Percentiles rank a stretch among this genome's conserved stretches.
These are phyloP conservation scores for Ceratitis capitata DNA, from an alignment of 1,140 invertebrate genomes.

Conservation along the genomic window DNA sequence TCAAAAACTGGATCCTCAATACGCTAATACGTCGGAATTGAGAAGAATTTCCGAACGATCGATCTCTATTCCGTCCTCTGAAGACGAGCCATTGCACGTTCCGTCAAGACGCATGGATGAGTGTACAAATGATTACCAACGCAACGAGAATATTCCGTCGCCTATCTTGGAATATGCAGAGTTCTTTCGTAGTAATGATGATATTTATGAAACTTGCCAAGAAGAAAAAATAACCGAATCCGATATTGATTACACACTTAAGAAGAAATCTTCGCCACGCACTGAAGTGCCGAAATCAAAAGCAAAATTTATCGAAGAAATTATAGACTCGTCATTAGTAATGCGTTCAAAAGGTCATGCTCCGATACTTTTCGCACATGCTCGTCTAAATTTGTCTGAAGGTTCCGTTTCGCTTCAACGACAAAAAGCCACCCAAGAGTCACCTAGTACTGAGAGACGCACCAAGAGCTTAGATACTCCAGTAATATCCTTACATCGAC, in stretches of 20 bases:
- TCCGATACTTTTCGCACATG: constrained; percentile 80
- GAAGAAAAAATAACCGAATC: constrained; percentile 59
- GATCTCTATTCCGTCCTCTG: constrained; percentile 76
- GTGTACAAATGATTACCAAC: constrained; percentile 71
- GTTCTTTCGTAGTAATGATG: constrained; percentile 71
- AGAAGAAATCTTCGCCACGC: constrained; percentile 55
- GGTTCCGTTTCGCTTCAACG: constrained; percentile 80
- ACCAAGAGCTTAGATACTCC: constrained; percentile 85
- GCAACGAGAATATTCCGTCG: constrained; percentile 70
- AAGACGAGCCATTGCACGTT: constrained; percentile 70
- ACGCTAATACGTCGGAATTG: constrained; percentile 71
- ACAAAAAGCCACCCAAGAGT: constrained; percentile 77
- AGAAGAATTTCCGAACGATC: constrained; percentile 75
- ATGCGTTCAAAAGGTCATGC: constrained; percentile 73
- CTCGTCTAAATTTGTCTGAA: constrained; percentile 80
- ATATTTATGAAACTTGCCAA: constrained; percentile 65
- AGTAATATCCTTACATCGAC: constrained; percentile 78
- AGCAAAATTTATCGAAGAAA: constrained; percentile 62
- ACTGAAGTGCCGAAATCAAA: constrained; percentile 52
- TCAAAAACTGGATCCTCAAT: constrained; percentile 70
- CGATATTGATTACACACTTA: constrained; percentile 61
- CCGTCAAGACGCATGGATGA: constrained; percentile 62
- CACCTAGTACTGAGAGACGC: constrained; percentile 76
- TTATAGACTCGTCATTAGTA: constrained; percentile 63
- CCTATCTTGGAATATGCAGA: constrained; percentile 71